Evolutionary conservation across 2,797 vertebrate genomes (phyloP).

Genomic region (Glossophaga mutica): DNA sequence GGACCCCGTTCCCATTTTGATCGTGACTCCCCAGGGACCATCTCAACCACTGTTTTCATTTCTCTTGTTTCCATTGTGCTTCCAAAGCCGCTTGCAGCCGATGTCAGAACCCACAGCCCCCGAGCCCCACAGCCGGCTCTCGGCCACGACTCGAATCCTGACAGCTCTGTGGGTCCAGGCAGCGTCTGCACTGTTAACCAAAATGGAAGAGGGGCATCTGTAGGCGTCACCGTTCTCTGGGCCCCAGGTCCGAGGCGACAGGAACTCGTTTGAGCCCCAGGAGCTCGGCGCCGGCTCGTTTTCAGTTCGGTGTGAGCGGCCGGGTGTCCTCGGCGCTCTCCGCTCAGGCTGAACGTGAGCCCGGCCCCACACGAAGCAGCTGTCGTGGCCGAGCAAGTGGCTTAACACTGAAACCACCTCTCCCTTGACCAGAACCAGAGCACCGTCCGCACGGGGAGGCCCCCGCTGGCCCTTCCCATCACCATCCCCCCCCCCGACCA

Average conservation of each 20-base stretch:
- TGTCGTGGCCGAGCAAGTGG: background rate
- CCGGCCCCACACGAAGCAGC: no score
- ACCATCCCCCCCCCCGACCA: background rate
- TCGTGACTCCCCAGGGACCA: rapidly evolving
- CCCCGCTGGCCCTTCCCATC: background rate
- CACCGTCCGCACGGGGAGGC: rapidly evolving
- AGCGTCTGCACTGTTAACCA: rapidly evolving
- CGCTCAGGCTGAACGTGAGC: no score
- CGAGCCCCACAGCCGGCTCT: rapidly evolving
- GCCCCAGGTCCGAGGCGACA: background rate
- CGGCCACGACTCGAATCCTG: rapidly evolving
- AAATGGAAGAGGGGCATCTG: no score
- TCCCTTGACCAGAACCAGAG: rapidly evolving
- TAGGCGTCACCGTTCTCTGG: rapidly evolving
- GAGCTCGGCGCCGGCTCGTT: no score
- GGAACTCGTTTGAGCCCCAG: background rate
- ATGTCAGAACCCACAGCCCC: background rate
- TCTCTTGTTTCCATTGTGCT: no score
- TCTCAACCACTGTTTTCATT: background rate
- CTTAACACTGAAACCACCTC: rapidly evolving
- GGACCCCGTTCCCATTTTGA: rapidly evolving
- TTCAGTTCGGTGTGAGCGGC: background rate
- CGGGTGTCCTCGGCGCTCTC: no score
- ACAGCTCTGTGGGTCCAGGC: rapidly evolving
- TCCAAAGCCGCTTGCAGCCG: background rate